Conservation (phyloP, 1,140 invertebrate species). For the Portunus trituberculatus region DNA sequence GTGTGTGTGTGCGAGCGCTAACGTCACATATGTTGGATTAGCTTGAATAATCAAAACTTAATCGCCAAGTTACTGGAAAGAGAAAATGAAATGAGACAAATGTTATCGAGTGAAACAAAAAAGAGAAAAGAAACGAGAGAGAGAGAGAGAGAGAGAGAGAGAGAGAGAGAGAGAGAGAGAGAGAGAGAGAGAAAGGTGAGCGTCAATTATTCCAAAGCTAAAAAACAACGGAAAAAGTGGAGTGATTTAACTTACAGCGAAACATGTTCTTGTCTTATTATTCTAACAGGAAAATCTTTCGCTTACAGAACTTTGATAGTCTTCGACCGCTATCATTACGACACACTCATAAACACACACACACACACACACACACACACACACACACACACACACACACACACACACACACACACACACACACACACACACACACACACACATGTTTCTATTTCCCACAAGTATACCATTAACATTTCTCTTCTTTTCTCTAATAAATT, state of each 20-base stretch:
- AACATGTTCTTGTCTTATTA: background rate
- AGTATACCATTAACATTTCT: no score
- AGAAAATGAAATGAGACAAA: background rate
- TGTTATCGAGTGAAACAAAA: background rate
- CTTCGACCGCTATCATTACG: no score
- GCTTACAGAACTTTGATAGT: no score
- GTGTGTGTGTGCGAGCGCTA: background rate
- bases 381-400: no score
- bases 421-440: no score
- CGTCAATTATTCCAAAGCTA: background rate
- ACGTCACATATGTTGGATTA: background rate
- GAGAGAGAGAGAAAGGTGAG: background rate
- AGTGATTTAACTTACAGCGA: background rate
- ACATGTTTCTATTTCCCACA: no score
- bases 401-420: no score
- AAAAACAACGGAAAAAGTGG: background rate
- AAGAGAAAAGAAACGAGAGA: no score
- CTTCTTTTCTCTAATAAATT: no score
- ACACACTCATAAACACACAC: no score
- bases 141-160: background rate
- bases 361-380: no score
- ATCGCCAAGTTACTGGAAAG: background rate
- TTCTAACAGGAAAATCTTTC: no score
- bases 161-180: constrained; percentile 24
- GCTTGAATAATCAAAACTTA: background rate